These are phyloP conservation scores for Carassius auratus DNA, from an alignment of 2,113 vertebrate genomes.

Conservation along the genomic window DNA sequence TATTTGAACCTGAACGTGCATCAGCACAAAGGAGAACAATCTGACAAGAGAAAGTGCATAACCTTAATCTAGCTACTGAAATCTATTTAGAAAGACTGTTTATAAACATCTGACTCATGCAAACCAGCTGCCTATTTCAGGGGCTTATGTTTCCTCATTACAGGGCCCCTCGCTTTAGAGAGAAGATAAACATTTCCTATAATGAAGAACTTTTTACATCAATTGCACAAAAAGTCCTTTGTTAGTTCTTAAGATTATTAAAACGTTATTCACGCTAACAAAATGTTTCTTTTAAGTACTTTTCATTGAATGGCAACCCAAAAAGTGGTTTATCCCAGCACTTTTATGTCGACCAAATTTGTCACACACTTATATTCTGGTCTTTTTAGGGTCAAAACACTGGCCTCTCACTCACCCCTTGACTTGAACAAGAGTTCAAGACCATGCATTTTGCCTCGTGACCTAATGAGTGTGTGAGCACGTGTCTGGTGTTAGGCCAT, in stretches of 20 bases:
- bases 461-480: slow-evolving; percentile 47
- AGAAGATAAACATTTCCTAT: slow-evolving; percentile 45
- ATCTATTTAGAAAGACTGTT: slow-evolving; percentile 59
- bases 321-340: neutral
- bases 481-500: slow-evolving; percentile 30
- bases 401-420: slow-evolving; percentile 39
- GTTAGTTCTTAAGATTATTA: neutral
- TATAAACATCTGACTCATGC: slow-evolving; percentile 63
- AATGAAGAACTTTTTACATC: no score
- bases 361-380: slow-evolving; percentile 54
- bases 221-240: neutral
- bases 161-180: slow-evolving; percentile 49
- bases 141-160: slow-evolving; percentile 59
- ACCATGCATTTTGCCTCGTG: slow-evolving; percentile 48
- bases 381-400: slow-evolving; percentile 59
- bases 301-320: neutral
- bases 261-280: neutral
- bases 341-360: slow-evolving; percentile 2
- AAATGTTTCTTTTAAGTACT: neutral
- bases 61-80: slow-evolving; percentile 38
- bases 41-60: neutral
- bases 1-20: neutral
- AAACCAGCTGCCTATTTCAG: slow-evolving; percentile 61
- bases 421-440: slow-evolving; percentile 53
- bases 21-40: neutral